These are phyloP conservation scores for Furnarius figulus DNA, from an alignment of 2,113 vertebrate species.

Conservation along the genomic window DNA sequence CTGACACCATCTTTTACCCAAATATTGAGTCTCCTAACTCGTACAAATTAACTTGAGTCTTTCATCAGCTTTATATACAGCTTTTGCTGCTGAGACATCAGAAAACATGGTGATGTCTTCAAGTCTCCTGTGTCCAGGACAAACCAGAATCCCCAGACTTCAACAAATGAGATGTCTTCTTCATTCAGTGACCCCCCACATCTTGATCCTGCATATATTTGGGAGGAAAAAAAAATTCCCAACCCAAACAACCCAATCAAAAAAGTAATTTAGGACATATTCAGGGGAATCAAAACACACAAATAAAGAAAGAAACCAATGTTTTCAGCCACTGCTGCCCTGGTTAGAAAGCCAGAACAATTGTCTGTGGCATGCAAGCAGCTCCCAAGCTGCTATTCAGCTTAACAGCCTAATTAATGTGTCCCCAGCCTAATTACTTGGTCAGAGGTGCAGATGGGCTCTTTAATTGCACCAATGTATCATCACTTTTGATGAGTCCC, in stretches of 20 bases:
- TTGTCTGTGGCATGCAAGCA: neutral
- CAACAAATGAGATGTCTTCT: neutral
- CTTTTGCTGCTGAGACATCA: neutral
- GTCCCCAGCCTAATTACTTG: slow-evolving; percentile 22
- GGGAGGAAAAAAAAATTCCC: neutral
- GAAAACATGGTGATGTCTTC: neutral
- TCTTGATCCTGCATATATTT: neutral
- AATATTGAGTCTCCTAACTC: neutral
- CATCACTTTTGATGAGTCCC: slow-evolving; percentile 8
- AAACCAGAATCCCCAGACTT: neutral
- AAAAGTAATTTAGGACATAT: neutral
- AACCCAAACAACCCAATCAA: neutral
- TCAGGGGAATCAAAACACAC: neutral
- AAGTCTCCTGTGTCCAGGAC: neutral
- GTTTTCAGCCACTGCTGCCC: neutral
- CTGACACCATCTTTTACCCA: neutral
- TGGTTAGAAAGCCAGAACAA: neutral
- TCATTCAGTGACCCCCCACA: neutral
- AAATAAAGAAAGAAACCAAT: neutral
- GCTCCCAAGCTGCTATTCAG: neutral
- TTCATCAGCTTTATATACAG: neutral
- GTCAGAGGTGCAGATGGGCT: neutral
- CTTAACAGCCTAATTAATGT: neutral
- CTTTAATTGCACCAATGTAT: slow-evolving; percentile 48
- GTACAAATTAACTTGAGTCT: neutral